Base-by-base conservation (phyloP, 2,888 invertebrate genomes). In the Antitype chi region DNA sequence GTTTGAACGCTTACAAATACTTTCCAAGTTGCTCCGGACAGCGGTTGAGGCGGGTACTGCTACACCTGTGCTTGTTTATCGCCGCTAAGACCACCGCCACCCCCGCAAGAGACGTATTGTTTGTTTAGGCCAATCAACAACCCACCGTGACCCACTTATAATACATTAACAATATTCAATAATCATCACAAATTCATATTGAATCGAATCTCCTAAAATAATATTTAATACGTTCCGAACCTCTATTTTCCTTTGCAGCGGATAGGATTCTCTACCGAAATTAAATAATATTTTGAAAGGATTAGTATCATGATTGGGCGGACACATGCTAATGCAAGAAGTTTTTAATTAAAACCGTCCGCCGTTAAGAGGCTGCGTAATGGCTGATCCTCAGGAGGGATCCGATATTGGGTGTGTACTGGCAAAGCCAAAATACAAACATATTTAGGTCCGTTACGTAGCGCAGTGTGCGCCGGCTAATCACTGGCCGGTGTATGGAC, bases 301-400 rank as follows among this genome's bases (percentile, higher is more conserved):
- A 94, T 95, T 94, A 94, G 93, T 91, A 93, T 92, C 93, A 93
- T 93, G 93, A 94, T 93, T 93, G 93, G 93, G 91, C 93, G 93
- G 94, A 94, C 94, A 94, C 95, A 95, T 95, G 96, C 93, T 96
- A 96, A 96, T 96, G 96, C 93, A 96, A 96, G 96, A 96, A 96
- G 96, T 96, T 96, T 96, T 96, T 96, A 96, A 96, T 96, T 96
- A 96, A 96, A 96, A 95, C 94, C 94, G 95, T 93, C 93, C 93
- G 94, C 91, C 93, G 96, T 94, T 96, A 96, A 96, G 96, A 96
- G 96, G 96, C 96, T 95, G 94, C 93, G 95, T 96, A 96, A 96
- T 95, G 93, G 95, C 94, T 94, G 95, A 96, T 95, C 95, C 95
- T 94, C 93, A 91, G 92, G 93, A 95, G 95, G 95, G 96, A 94